phyloP scores from a whole-genome alignment of 2,797 vertebrate species.

The Mormyrus hasselquistii region DNA sequence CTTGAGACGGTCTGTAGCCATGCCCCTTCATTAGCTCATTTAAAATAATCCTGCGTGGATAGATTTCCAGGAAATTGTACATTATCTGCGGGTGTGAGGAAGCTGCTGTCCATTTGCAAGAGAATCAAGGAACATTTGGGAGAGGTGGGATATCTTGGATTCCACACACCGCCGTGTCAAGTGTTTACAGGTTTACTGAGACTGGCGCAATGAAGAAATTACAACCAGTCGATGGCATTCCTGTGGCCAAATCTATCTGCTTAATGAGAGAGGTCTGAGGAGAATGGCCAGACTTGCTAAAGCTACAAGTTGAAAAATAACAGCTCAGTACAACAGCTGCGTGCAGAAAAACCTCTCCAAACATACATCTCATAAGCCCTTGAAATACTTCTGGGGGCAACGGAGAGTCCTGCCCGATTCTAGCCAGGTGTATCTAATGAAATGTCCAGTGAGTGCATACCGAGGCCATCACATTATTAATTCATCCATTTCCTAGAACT shows the following conservation, averaged over 20 bases:
- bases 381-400: neutral
- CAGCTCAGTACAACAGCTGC: neutral
- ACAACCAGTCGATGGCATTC: neutral
- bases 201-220: neutral
- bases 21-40: neutral
- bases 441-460: neutral
- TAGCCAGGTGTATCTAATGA: neutral
- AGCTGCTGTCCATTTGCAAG: neutral
- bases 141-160: neutral
- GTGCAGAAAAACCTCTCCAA: neutral
- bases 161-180: neutral
- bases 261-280: neutral
- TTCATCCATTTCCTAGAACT: neutral
- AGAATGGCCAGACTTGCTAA: neutral
- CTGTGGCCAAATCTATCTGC: neutral
- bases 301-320: neutral
- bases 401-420: neutral
- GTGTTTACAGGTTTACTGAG: neutral
- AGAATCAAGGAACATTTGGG: neutral
- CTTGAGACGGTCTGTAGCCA: neutral
- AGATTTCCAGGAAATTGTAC: neutral
- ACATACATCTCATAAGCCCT: neutral
- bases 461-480: neutral
- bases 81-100: neutral
- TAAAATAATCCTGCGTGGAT: neutral